phyloP scores from a whole-genome alignment of 2,113 vertebrate genomes.

The Donacobius atricapilla region DNA sequence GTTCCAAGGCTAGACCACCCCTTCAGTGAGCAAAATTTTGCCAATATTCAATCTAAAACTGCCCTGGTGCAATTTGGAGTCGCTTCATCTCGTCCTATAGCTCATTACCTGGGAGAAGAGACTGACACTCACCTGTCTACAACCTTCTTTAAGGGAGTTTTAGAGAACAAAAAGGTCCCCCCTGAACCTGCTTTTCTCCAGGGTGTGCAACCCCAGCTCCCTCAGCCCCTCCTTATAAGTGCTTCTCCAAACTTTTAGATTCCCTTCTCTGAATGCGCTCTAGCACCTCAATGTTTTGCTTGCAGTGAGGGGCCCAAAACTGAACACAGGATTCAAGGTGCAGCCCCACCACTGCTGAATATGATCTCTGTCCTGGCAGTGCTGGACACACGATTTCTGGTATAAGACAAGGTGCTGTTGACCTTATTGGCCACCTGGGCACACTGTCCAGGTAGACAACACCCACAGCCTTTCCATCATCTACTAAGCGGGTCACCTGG shows the following conservation, averaged over 20 bases:
- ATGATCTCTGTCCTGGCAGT: background rate
- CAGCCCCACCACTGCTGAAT: background rate
- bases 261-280: background rate
- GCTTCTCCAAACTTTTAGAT: background rate
- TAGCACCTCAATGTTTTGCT: background rate
- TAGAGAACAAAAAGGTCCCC: background rate
- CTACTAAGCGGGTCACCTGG: background rate
- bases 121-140: background rate
- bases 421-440: background rate
- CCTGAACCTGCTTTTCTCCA: background rate
- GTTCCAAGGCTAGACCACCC: background rate
- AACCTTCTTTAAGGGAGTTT: background rate
- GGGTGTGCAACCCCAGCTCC: background rate
- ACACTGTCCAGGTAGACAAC: background rate
- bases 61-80: background rate
- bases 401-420: background rate
- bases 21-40: background rate
- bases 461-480: background rate
- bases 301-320: background rate
- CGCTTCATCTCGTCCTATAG: background rate
- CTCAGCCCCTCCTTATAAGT: background rate
- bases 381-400: background rate
- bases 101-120: background rate
- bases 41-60: background rate
- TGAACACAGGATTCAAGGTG: fast-evolving